phyloP scores from a whole-genome alignment of 2,888 invertebrate species.

The Pyrgus malvae region DNA sequence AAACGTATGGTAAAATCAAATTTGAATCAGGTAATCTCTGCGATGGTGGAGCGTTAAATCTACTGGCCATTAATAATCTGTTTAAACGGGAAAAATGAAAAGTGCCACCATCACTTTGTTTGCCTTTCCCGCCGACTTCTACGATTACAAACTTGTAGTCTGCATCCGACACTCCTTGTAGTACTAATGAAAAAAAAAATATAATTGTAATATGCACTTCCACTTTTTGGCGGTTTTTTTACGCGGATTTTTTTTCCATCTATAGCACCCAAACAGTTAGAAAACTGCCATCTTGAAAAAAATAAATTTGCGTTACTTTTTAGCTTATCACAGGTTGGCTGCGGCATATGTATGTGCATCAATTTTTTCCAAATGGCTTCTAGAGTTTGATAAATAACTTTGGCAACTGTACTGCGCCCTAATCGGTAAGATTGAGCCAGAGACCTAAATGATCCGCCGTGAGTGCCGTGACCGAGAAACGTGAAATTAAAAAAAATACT shows the following conservation, averaged over 20 bases:
- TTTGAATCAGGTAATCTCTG: constrained; percentile 28
- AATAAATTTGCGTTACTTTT: neutral
- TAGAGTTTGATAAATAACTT: neutral
- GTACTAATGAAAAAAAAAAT: neutral
- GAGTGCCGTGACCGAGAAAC: neutral
- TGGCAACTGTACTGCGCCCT: neutral
- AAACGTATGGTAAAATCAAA: constrained; percentile 16
- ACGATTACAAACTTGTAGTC: constrained; percentile 21
- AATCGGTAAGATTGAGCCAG: neutral
- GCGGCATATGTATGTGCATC: neutral
- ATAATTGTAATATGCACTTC: neutral
- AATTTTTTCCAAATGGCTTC: neutral
- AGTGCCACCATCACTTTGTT: constrained; percentile 27
- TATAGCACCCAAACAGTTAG: no score
- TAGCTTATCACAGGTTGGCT: neutral
- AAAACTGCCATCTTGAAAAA: neutral
- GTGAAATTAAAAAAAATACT: neutral
- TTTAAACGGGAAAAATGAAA: constrained; percentile 14
- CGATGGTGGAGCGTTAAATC: constrained; percentile 4
- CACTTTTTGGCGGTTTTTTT: no score
- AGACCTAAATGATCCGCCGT: neutral
- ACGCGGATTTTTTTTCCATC: no score
- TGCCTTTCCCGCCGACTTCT: constrained; percentile 25
- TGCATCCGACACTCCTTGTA: constrained; percentile 19
- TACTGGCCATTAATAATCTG: neutral